Conservation (phyloP, 2,888 invertebrate genomes). For the Oligia strigilis region DNA sequence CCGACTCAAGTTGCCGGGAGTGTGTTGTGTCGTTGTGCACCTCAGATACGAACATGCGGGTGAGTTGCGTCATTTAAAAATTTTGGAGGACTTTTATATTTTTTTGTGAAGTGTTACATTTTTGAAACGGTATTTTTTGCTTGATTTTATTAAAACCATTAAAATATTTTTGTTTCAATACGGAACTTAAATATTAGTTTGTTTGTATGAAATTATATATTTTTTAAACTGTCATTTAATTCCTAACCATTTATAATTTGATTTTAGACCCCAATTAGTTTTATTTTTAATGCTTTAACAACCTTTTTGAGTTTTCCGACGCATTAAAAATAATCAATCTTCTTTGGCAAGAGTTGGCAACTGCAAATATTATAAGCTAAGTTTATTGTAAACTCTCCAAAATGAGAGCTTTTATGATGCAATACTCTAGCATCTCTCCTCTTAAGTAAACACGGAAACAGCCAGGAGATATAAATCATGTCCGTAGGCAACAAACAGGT, state of each 20-base stretch:
- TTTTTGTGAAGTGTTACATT: conserved; percentile 4
- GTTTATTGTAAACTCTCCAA: not conserved
- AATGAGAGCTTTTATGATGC: conserved; percentile 28
- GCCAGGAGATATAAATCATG: conserved; percentile 56
- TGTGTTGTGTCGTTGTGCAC: conserved; percentile 71
- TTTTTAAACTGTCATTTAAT: not conserved
- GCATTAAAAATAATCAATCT: not conserved
- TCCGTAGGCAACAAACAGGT: conserved; percentile 57
- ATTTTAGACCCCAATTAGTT: not conserved
- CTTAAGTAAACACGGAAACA: conserved; percentile 53
- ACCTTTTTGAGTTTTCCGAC: not conserved
- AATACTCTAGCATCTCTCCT: conserved; percentile 32
- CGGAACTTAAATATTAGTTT: not conserved
- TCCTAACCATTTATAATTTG: not conserved
- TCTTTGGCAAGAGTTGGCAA: not conserved
- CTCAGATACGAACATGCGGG: conserved; percentile 75
- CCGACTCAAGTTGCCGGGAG: conserved; percentile 71
- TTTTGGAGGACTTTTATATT: not conserved
- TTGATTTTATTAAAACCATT: not conserved
- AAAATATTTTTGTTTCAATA: not conserved
- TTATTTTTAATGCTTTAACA: not conserved
- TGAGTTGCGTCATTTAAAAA: conserved; percentile 66
- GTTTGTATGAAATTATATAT: not conserved
- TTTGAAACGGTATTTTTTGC: not conserved
- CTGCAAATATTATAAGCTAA: not conserved